Evolutionary conservation across 2,113 vertebrate species (phyloP).

Genomic region (Triplophysa tibetana): DNA sequence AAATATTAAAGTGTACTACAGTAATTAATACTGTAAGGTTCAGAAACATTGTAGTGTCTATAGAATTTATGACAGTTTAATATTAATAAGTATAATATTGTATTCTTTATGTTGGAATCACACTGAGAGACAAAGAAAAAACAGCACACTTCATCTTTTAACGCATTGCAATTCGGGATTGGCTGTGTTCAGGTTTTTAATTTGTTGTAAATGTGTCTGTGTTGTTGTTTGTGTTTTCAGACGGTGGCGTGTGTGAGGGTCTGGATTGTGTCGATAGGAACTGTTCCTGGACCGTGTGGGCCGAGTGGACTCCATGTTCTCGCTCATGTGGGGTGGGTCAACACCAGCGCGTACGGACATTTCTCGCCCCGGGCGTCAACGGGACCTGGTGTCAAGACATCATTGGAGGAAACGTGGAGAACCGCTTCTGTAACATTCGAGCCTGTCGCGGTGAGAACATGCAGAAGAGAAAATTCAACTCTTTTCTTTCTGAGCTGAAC

Average conservation of each 20-base stretch:
- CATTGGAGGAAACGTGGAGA: conserved; percentile 75
- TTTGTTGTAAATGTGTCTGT: not conserved
- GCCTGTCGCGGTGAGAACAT: conserved; percentile 80
- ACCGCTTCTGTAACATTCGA: conserved; percentile 81
- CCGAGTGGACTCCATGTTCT: conserved; percentile 78
- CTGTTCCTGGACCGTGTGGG: conserved; percentile 86
- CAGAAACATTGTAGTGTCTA: too few species aligned
- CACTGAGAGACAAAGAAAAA: too few species aligned
- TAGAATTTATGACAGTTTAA: too few species aligned
- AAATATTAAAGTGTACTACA: too few species aligned
- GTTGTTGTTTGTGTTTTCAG: conserved; percentile 48
- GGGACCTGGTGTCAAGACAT: conserved; percentile 85
- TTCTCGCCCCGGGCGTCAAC: conserved; percentile 69
- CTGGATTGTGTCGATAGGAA: conserved; percentile 70
- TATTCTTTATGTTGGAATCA: too few species aligned
- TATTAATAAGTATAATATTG: too few species aligned
- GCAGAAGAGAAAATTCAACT: not conserved
- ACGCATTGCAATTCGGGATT: too few species aligned
- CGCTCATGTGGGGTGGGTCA: conserved; percentile 85
- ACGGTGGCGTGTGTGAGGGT: conserved; percentile 62
- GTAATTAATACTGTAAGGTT: too few species aligned
- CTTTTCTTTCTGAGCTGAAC: too few species aligned
- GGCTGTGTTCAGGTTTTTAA: too few species aligned
- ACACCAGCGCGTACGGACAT: conserved; percentile 82
- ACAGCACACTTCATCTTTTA: too few species aligned